Evolutionary conservation across 2,797 vertebrate genomes (phyloP), one percentile per base, ranked within the genome.

Genomic region (Cryptoblepharus egeriae): DNA sequence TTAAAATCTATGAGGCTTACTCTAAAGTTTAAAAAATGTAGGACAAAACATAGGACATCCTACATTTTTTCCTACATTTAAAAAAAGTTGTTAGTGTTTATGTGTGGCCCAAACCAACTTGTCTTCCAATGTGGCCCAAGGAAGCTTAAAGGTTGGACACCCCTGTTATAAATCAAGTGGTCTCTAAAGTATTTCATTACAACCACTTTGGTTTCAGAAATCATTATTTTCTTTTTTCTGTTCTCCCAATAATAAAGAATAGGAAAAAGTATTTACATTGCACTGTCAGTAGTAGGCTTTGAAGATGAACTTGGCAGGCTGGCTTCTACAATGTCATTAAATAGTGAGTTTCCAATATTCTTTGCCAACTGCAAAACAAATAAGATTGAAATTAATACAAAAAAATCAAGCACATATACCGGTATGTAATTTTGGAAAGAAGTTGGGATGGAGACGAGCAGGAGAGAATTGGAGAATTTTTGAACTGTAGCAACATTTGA

Each of bases 281-380:
- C 94, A 85, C 96, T 97, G 79, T 96, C 93, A 30, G 92, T 94
- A 8, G 94, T 95, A 2, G 97, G 97, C 88, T 98, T 98, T 84
- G 94, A 60, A 18, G 94, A 95, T 0, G 92, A 92, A 89, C 93
- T 96, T 73, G 92, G 90, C 30, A 97, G 95, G 81, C 92, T 97
- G 0, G 95, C 96, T 89, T 98, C 97, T 89, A 97, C 89, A 39
- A 97, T 96, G 63, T 95, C 93, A 49, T 97, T 98, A 93, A 97
- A 98, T 75, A 94, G 95, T 30, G 94, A 94, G 87, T 97, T 97
- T 12, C 97, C 96, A 20, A 98, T 95, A 63, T 97, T 97, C 81
- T 94, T 96, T 0, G 92, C 97, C 91, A 92, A 83, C 95, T 96
- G 85, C 73, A 90, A 86, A 87, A 83, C 39, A 87, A 80, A 37